Percentiles rank a stretch among this genome's conserved stretches.
phyloP scores from a whole-genome alignment of 1,140 invertebrate genomes.

The Ptiloglossa arizonensis region DNA sequence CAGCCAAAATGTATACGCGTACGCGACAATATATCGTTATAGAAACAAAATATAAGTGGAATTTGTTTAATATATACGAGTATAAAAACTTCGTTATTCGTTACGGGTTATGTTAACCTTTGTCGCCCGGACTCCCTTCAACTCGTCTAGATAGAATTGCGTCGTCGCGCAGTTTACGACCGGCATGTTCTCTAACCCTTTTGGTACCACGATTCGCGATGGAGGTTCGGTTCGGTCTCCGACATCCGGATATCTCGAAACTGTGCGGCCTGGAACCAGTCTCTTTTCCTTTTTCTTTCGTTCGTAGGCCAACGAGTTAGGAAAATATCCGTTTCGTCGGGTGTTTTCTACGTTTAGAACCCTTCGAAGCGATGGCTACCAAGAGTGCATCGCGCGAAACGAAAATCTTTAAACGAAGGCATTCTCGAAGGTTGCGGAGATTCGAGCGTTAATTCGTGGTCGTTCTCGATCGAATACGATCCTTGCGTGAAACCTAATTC shows the following conservation, averaged over 20 bases:
- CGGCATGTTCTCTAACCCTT: slow-evolving; percentile 31
- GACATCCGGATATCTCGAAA: slow-evolving; percentile 20
- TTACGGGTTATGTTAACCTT: slow-evolving; percentile 50
- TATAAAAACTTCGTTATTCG: slow-evolving; percentile 66
- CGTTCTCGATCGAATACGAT: no score
- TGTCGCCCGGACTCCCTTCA: not conserved
- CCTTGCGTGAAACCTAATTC: no score
- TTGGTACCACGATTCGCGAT: not conserved
- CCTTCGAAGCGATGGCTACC: no score
- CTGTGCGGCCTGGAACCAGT: no score
- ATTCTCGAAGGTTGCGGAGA: no score
- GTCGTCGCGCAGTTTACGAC: slow-evolving; percentile 54
- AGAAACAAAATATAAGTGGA: slow-evolving; percentile 69
- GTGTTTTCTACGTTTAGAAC: no score
- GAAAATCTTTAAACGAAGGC: no score
- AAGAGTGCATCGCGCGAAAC: no score
- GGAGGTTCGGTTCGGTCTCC: not conserved
- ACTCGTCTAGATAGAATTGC: not conserved
- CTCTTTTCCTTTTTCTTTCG: no score
- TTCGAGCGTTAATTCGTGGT: no score
- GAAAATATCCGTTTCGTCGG: no score
- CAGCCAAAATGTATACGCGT: slow-evolving; percentile 29
- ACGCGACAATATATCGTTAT: slow-evolving; percentile 45
- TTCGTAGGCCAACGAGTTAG: no score
- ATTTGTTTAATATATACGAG: slow-evolving; percentile 65